phyloP scores from a whole-genome alignment of 2,113 vertebrate species.

The Brachirus orientalis region DNA sequence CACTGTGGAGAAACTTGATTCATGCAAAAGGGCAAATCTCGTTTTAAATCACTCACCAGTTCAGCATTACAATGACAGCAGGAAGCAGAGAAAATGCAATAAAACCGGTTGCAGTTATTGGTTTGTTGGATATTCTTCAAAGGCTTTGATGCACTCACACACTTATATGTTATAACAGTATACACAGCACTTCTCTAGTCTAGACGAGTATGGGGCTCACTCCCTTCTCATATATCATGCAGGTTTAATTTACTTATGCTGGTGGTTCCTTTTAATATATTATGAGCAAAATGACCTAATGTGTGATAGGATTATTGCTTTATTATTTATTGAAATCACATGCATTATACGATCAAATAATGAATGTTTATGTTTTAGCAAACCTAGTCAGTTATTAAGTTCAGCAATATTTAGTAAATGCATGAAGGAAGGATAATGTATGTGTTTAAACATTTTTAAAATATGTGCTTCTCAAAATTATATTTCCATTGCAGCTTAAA shows the following conservation, averaged over 20 bases:
- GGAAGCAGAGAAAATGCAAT: too few species aligned
- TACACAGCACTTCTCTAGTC: background rate
- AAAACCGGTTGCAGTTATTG: too few species aligned
- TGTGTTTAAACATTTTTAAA: background rate
- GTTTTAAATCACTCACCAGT: too few species aligned
- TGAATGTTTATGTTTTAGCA: background rate
- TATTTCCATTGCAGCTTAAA: too few species aligned
- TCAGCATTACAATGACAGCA: too few species aligned
- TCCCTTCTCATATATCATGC: slow-evolving; percentile 57
- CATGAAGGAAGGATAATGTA: too few species aligned
- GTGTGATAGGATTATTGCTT: slow-evolving; percentile 42
- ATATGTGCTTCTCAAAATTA: background rate
- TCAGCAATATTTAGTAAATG: background rate
- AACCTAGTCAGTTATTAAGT: slow-evolving; percentile 7
- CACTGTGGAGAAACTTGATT: too few species aligned
- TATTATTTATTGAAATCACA: slow-evolving; percentile 58
- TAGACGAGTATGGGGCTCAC: background rate
- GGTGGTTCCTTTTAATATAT: slow-evolving; percentile 55
- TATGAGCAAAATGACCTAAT: slow-evolving; percentile 25
- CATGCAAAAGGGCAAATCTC: too few species aligned
- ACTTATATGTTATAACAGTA: background rate
- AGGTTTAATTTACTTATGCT: slow-evolving; percentile 44
- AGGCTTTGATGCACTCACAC: too few species aligned
- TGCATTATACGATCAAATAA: slow-evolving; percentile 10
- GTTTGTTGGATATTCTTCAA: too few species aligned